Evolutionary conservation across 2,113 vertebrate genomes (phyloP).

Genomic region (Apistogramma diplotaenia): DNA sequence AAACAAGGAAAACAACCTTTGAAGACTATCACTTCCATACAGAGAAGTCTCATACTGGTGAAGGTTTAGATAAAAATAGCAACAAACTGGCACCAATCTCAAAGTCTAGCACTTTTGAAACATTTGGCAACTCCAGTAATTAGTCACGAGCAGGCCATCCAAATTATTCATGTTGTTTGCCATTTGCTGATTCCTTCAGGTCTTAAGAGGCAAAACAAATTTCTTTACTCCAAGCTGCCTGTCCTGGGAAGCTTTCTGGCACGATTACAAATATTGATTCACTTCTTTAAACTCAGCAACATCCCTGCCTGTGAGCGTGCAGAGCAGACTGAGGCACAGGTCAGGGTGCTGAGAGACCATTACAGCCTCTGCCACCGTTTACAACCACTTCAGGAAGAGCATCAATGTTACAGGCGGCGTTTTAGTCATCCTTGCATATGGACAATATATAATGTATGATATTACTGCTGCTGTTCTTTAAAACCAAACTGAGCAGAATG

Average conservation of each 20-base stretch:
- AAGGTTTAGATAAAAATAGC: neutral
- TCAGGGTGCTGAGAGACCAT: neutral
- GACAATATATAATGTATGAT: conserved; percentile 43
- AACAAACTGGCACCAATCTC: neutral
- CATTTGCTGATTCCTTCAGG: conserved; percentile 21
- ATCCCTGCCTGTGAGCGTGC: conserved; percentile 1
- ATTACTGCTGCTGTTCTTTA: conserved; percentile 18
- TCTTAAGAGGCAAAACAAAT: conserved; percentile 4
- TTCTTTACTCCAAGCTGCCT: conserved; percentile 18
- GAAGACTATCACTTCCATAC: neutral
- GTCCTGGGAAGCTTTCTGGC: conserved; percentile 1
- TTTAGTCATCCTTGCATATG: neutral
- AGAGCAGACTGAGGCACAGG: neutral
- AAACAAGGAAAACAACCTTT: neutral
- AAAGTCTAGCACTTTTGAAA: neutral
- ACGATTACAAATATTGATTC: conserved; percentile 32
- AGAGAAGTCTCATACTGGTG: neutral
- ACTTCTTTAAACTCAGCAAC: conserved; percentile 23
- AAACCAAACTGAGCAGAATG: conserved; percentile 4
- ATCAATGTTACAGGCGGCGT: neutral
- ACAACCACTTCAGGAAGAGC: neutral
- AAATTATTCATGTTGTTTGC: conserved; percentile 37
- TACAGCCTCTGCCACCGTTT: conserved; percentile 10
- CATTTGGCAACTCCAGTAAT: neutral
- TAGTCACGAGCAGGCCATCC: neutral